Conservation (phyloP, 2,888 invertebrate genomes). For the Tetragonisca angustula region DNA sequence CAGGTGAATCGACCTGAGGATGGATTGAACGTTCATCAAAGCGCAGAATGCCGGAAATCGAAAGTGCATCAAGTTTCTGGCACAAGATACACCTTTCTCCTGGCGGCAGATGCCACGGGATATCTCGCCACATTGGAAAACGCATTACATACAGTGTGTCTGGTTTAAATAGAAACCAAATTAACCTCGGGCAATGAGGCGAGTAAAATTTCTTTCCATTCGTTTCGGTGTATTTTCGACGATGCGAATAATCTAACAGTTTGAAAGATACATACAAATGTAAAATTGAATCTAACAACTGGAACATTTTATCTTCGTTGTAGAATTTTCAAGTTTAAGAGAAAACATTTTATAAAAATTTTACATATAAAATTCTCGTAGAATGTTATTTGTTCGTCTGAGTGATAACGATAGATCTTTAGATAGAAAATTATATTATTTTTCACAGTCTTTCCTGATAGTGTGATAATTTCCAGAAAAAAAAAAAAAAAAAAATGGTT, state of each 20-base stretch:
- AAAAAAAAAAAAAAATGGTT: neutral
- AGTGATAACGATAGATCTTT: neutral
- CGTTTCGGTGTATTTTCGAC: neutral
- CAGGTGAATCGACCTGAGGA: conserved; percentile 20
- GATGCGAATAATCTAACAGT: no score
- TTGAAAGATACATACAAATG: no score
- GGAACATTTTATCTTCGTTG: no score
- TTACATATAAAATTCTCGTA: neutral
- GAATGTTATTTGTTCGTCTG: neutral
- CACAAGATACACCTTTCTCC: conserved; percentile 43
- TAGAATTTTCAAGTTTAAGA: no score
- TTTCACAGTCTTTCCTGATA: neutral
- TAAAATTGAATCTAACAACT: no score
- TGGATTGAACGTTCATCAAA: conserved; percentile 40
- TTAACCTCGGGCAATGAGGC: no score
- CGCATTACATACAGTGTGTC: neutral
- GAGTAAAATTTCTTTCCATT: neutral
- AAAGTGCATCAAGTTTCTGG: conserved; percentile 59
- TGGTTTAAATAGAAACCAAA: neutral
- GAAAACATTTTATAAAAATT: neutral
- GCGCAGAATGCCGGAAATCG: conserved; percentile 59
- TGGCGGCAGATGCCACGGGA: neutral
- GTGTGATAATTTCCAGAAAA: neutral
- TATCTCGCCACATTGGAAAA: neutral
- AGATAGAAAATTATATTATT: neutral